Conservation (phyloP, 2,888 invertebrate species). For the Caenorhabditis doughertyi region DNA sequence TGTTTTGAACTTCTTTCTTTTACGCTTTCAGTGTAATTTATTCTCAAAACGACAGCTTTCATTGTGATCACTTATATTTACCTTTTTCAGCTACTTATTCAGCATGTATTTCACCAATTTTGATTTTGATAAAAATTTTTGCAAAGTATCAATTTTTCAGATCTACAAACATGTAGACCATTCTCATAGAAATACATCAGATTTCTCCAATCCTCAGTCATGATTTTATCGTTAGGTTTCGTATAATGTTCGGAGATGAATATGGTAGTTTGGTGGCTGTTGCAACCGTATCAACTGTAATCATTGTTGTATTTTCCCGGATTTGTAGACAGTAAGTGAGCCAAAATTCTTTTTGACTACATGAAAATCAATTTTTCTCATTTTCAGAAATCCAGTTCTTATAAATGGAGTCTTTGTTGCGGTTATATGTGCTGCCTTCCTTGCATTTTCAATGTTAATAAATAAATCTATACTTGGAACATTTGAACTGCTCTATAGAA, state of each 20-base stretch:
- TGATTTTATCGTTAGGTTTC: neutral
- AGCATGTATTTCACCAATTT: neutral
- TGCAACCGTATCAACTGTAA: conserved; percentile 25
- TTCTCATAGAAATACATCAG: conserved; percentile 30
- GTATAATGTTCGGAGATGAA: conserved; percentile 49
- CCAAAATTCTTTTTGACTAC: neutral
- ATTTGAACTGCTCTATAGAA: conserved; percentile 39
- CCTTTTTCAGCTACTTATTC: neutral
- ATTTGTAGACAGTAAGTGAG: conserved; percentile 29
- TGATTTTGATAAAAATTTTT: neutral
- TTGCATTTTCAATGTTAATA: conserved; percentile 24
- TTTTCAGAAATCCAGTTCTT: conserved; percentile 38
- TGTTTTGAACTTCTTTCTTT: neutral
- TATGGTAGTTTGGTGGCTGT: conserved; percentile 54
- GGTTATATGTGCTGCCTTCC: conserved; percentile 32
- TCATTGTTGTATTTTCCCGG: conserved; percentile 39
- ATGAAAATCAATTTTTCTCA: neutral
- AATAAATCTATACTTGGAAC: conserved; percentile 28
- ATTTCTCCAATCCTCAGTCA: no score
- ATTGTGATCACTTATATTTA: neutral
- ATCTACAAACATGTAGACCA: conserved; percentile 27
- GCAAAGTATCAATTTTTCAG: neutral
- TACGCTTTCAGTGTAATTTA: conserved; percentile 2
- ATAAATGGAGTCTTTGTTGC: conserved; percentile 42
- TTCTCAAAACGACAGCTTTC: conserved; percentile 12